phyloP scores from a whole-genome alignment of 2,113 vertebrate species.

The Aphelocoma coerulescens region DNA sequence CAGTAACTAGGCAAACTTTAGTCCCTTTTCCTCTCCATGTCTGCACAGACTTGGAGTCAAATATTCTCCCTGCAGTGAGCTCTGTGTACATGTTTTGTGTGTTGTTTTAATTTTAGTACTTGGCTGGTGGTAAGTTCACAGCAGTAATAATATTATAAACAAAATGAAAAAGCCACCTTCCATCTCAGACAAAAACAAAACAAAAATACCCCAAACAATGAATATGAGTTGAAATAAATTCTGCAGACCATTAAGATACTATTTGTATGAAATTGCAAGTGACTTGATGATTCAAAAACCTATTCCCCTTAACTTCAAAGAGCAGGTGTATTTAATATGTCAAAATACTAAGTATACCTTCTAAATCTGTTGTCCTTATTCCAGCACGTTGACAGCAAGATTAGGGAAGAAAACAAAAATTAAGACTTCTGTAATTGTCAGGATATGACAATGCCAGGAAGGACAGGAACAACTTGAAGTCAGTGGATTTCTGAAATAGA shows the following conservation, averaged over 20 bases:
- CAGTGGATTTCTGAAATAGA: neutral
- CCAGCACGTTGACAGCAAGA: neutral
- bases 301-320: neutral
- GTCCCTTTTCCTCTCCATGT: neutral
- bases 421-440: neutral
- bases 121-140: neutral
- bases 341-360: neutral
- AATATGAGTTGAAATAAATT: neutral
- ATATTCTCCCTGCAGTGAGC: neutral
- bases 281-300: neutral
- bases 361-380: neutral
- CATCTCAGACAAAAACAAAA: neutral
- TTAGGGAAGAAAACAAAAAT: neutral
- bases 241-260: neutral
- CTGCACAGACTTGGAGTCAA: neutral
- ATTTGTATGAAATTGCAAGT: neutral
- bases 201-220: neutral
- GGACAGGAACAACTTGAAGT: neutral
- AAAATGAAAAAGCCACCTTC: neutral
- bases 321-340: neutral
- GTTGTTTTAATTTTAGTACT: slow-evolving; percentile 2
- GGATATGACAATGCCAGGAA: neutral
- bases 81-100: neutral
- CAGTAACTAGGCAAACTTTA: neutral
- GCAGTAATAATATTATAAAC: neutral